Base-by-base conservation (phyloP, 1,140 invertebrate genomes). In the Brachionus asplanchnoidis region DNA sequence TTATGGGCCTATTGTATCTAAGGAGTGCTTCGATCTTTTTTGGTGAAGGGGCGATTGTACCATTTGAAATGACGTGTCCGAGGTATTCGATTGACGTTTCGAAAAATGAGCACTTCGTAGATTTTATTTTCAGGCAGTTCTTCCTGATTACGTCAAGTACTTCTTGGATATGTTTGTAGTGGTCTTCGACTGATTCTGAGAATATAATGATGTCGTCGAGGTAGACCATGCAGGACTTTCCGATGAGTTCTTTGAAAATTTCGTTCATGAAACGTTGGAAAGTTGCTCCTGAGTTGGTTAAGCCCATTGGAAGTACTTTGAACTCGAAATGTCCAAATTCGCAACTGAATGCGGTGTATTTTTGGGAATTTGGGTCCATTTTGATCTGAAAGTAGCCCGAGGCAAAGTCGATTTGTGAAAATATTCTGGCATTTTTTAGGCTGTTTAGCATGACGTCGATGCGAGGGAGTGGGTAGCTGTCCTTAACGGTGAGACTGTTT, bases 81-180 rank as follows among this genome's bases (percentile, higher is more conserved):
- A 86, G 85, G 89, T 90, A 32, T 86, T 84, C 2, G 91, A 66
- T 83, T 88, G 85, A 11, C 60, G 53, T 77, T 87, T 85, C 28
- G 86, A 28, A 88, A 85, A 91, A 91, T 46, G 88, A 75, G 40
- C 87, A 89, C 87, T 91, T 91, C 73, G 87, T 65, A 0, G 89
- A 85, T 23, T 89, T 91, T 2, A 91, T 86, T 8, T 88, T 90
- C 2, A 91, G 85, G 14, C 88, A 87, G 4, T 89, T 88, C 11
- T 44, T 8, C 36, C 40, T 42, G n/a, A 78, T 17, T 23, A 20
- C 26, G n/a, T 78, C 20, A 23, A 78, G n/a, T 23, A 78, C 75
- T 78, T 78, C 6, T 23, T 20, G 20, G 42, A 78, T 44, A 32
- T 78, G 75, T 44, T 44, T 20, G 40, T 23, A 7, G 28, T 42